Evolutionary conservation across 2,797 vertebrate genomes (phyloP), one percentile per base, ranked within the genome.

Genomic region (Peromyscus aztecus): DNA sequence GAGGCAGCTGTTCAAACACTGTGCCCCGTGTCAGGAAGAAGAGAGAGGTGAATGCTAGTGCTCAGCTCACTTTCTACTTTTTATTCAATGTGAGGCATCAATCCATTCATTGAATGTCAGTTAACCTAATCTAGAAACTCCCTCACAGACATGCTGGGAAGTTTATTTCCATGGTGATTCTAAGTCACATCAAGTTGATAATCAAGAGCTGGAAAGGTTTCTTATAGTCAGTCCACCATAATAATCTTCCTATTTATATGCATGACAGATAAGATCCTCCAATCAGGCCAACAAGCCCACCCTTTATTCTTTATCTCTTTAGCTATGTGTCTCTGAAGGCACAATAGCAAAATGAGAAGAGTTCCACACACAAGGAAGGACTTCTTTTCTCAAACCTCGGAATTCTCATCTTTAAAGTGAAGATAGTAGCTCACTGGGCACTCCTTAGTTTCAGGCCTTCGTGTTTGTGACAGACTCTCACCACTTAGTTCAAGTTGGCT

Each of bases 321-420:
- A 87, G 21, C 57, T 92, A 59, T 57, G n/a, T 96, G 16, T 73
- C 34, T 29, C 61, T 91, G 23, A 37, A 96, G 43, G n/a, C 31
- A 95, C 49, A 61, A 63, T 46, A 27, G 14, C 19, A 78, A 95
- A 89, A 83, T 14, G 10, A 29, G 61, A 84, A 77, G 29, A 37
- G 8, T 89, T 77, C 3, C 13, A 63, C 31, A 77, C 65, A 21
- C 2, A 84, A 78, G 12, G 63, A 87, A 82, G 21, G 49, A 92
- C 13, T 49, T 95, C 31, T 87, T 55, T 85, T 91, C 31, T 96
- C 52, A 91, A 96, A 86, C 55, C 12, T 89, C 59, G 14, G n/a
- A 49, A 19, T 29, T 77, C 76, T 94, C 49, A 78, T 61, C 37
- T 89, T 14, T 71, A 65, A 91, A 71, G 76, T 77, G 11, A 29